phyloP scores from a whole-genome alignment of 2,888 invertebrate genomes.

The Pteria penguin region DNA sequence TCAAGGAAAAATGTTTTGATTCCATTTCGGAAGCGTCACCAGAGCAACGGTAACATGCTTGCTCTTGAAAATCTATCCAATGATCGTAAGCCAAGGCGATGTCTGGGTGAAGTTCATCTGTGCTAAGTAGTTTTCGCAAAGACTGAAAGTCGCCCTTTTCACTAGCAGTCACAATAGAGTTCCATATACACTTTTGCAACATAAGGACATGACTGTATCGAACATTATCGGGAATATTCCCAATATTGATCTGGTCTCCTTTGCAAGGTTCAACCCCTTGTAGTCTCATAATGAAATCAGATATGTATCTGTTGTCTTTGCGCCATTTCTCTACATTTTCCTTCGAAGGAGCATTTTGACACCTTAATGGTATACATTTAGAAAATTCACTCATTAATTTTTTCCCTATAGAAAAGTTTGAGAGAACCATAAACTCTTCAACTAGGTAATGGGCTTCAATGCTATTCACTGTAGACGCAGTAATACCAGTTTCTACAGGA shows the following conservation, averaged over 20 bases:
- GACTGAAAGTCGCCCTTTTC: neutral
- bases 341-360: conserved; percentile 37
- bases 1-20: neutral
- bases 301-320: conserved; percentile 22
- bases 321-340: conserved; percentile 37
- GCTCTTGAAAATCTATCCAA: conserved; percentile 56
- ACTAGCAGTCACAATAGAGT: conserved; percentile 4
- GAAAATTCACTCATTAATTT: conserved; percentile 24
- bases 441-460: conserved; percentile 55
- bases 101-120: conserved; percentile 50
- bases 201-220: conserved; percentile 22
- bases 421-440: conserved; percentile 57
- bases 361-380: conserved; percentile 38
- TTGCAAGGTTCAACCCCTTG: conserved; percentile 34
- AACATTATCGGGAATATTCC: neutral
- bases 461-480: conserved; percentile 27
- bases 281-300: conserved; percentile 44
- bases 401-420: conserved; percentile 33
- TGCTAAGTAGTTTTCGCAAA: conserved; percentile 37
- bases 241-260: neutral
- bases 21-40: conserved; percentile 21
- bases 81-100: conserved; percentile 46
- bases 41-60: conserved; percentile 51
- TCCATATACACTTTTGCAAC: conserved; percentile 34
- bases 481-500: conserved; percentile 38